phyloP scores from a whole-genome alignment of 1,140 invertebrate genomes.

The Stenopsyche tienmushanensis region DNA sequence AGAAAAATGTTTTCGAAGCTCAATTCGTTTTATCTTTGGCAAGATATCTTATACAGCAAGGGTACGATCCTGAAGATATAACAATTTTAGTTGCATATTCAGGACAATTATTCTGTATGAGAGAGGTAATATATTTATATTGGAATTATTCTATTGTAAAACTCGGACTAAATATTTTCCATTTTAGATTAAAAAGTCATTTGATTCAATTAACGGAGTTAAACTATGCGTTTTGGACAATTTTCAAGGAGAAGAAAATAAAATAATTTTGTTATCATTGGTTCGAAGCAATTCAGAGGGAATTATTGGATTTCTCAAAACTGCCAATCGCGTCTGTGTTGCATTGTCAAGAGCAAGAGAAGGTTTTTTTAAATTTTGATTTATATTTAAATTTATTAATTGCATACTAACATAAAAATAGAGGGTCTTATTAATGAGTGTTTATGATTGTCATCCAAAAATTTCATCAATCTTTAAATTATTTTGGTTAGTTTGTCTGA shows the following conservation, averaged over 20 bases:
- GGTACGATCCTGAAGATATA: constrained; percentile 60
- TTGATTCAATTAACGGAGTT: constrained; percentile 44
- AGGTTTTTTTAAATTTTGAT: constrained; percentile 49
- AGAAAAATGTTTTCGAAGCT: constrained; percentile 63
- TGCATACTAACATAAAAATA: too few species aligned
- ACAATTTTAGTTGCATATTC: constrained; percentile 69
- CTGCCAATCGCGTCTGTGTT: constrained; percentile 79
- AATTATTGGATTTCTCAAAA: constrained; percentile 76
- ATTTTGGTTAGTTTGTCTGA: too few species aligned
- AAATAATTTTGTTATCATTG: constrained; percentile 80
- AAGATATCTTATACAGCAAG: constrained; percentile 62
- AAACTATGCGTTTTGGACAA: constrained; percentile 75
- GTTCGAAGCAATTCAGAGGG: constrained; percentile 71
- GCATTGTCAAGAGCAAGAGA: constrained; percentile 78
- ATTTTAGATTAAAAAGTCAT: constrained; percentile 10
- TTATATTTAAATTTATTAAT: too few species aligned
- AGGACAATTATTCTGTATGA: constrained; percentile 61
- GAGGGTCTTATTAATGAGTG: too few species aligned
- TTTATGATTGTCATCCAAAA: too few species aligned
- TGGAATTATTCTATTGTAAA: constrained; percentile 4
- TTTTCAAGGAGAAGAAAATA: constrained; percentile 84
- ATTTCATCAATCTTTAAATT: too few species aligned
- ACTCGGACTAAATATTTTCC: not conserved
- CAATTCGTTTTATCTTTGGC: constrained; percentile 58
- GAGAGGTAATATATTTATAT: constrained; percentile 43